Percentiles rank a stretch among this genome's conserved stretches.
These are phyloP conservation scores for Psilopogon haemacephalus DNA, from an alignment of 2,113 vertebrate genomes.

Conservation along the genomic window DNA sequence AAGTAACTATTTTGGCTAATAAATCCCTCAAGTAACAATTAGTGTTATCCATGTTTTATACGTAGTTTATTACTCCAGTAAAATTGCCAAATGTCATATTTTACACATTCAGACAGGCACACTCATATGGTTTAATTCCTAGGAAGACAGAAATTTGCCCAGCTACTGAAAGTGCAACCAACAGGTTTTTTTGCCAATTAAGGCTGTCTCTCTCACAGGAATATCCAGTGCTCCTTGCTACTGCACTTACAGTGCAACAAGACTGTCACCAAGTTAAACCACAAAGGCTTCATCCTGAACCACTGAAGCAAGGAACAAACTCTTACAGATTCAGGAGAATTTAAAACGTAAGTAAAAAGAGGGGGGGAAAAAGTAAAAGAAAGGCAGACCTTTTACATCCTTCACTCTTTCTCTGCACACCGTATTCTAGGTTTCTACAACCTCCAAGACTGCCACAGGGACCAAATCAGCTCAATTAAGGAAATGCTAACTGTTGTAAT, in stretches of 20 bases:
- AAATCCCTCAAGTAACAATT: slow-evolving; percentile 73
- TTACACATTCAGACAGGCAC: not conserved
- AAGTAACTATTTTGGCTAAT: slow-evolving; percentile 50
- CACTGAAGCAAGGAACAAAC: not conserved
- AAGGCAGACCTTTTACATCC: not conserved
- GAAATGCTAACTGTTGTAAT: not conserved
- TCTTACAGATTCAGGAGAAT: not conserved
- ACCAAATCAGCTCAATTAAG: not conserved
- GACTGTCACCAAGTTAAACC: not conserved
- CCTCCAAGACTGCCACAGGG: not conserved
- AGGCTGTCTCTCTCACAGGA: not conserved
- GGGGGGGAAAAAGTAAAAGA: not conserved
- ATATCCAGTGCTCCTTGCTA: not conserved
- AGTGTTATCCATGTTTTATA: slow-evolving; percentile 63
- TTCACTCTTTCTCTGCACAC: not conserved
- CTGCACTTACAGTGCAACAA: not conserved
- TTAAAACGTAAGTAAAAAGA: not conserved
- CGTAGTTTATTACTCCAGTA: slow-evolving; percentile 35
- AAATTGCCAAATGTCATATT: slow-evolving; percentile 12
- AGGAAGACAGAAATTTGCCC: not conserved
- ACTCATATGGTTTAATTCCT: not conserved
- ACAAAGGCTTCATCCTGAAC: not conserved
- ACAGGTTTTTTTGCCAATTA: not conserved
- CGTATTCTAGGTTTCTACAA: not conserved
- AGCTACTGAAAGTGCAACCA: not conserved